Conservation (phyloP, 2,797 vertebrate genomes). For the Bradypodion pumilum region DNA sequence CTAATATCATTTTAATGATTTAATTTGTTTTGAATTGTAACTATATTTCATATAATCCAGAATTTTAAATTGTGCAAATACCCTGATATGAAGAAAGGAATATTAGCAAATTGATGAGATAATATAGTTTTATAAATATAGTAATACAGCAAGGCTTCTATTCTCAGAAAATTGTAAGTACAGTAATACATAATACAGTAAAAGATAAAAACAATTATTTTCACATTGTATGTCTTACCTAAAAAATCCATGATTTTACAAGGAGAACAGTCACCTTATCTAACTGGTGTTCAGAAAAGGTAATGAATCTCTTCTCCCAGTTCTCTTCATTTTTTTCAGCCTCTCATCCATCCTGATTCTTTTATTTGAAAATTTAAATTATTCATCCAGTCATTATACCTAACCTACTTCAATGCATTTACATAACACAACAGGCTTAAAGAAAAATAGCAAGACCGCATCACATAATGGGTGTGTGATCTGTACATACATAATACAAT, state of each 20-base stretch:
- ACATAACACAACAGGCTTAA: background rate
- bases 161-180: background rate
- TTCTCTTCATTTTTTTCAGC: background rate
- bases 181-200: background rate
- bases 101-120: background rate
- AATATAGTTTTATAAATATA: background rate
- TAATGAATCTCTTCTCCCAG: background rate
- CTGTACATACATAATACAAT: background rate
- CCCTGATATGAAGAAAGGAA: too few species aligned
- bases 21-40: too few species aligned
- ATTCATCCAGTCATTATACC: background rate
- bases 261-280: background rate
- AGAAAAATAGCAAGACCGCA: background rate
- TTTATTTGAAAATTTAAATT: background rate
- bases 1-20: too few species aligned
- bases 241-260: slow-evolving; percentile 14
- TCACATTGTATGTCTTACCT: slow-evolving; percentile 10
- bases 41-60: too few species aligned
- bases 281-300: background rate
- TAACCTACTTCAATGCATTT: background rate
- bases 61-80: too few species aligned
- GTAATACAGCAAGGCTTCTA: background rate
- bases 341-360: background rate
- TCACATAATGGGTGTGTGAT: background rate
- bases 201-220: background rate